Conservation (phyloP, 2,113 vertebrate species). For the Vireo altiloquus region DNA sequence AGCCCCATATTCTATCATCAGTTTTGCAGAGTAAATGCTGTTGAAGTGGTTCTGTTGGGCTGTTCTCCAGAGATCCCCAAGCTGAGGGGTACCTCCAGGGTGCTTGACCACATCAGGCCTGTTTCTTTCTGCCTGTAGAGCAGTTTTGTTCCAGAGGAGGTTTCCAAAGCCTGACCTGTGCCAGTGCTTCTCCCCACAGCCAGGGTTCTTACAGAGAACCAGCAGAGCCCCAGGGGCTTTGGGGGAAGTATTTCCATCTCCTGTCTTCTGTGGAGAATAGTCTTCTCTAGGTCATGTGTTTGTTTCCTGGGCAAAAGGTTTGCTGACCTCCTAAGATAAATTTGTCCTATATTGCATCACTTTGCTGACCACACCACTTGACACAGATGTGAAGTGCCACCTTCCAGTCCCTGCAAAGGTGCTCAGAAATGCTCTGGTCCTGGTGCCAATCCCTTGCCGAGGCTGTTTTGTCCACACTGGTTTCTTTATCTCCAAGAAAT, state of each 20-base stretch:
- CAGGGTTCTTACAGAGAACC: no score
- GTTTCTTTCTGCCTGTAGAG: conserved; percentile 14
- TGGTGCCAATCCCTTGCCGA: fast-evolving
- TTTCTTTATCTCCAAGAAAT: neutral
- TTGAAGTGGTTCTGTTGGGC: neutral
- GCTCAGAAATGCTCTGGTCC: neutral
- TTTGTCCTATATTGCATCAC: neutral
- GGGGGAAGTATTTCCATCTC: neutral
- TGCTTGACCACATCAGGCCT: neutral
- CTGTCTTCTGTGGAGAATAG: neutral
- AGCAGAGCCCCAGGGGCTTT: conserved; percentile 46
- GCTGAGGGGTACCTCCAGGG: neutral
- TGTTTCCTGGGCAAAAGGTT: neutral
- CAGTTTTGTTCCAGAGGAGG: conserved; percentile 77
- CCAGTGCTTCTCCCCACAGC: conserved; percentile 46
- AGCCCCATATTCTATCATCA: neutral
- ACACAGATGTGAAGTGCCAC: neutral
- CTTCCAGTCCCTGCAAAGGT: neutral
- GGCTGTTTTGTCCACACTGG: neutral
- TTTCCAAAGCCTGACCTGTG: conserved; percentile 75
- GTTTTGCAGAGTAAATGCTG: neutral
- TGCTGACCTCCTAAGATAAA: neutral
- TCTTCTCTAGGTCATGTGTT: fast-evolving
- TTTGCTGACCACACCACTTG: neutral
- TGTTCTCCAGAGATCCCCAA: conserved; percentile 44